phyloP scores from a whole-genome alignment of 2,888 invertebrate species.

The Agrenia bidenticulata region DNA sequence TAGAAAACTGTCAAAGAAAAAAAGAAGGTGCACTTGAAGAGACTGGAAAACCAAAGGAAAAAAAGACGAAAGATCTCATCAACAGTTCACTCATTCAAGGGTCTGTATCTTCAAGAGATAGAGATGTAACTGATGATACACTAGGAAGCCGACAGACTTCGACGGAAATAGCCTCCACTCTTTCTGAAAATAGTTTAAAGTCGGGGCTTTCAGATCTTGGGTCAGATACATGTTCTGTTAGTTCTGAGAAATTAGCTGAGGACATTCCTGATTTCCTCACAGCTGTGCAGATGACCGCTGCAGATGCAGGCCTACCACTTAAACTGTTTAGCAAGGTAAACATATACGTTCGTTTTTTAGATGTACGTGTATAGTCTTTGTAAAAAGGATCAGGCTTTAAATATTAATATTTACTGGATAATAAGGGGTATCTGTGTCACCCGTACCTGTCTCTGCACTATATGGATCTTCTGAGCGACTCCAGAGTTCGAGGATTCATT shows the following conservation, averaged over 20 bases:
- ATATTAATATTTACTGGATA: no score
- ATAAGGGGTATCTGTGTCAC: constrained; percentile 82
- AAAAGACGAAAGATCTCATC: constrained; percentile 35
- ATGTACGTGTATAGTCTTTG: background rate
- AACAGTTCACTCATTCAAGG: constrained; percentile 37
- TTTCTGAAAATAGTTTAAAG: constrained; percentile 21
- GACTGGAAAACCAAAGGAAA: constrained; percentile 18
- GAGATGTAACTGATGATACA: constrained; percentile 16
- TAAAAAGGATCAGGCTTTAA: no score
- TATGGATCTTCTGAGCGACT: constrained; percentile 84
- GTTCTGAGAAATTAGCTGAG: constrained; percentile 37
- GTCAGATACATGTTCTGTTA: constrained; percentile 11
- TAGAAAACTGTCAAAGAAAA: background rate
- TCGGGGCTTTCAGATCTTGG: constrained; percentile 24
- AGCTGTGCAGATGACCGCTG: constrained; percentile 66
- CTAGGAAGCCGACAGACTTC: constrained; percentile 6
- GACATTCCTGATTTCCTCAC: constrained; percentile 50
- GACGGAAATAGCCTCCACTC: background rate
- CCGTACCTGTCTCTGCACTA: constrained; percentile 95
- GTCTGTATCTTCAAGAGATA: constrained; percentile 11
- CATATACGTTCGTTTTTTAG: background rate
- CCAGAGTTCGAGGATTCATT: constrained; percentile 71
- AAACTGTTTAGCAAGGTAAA: constrained; percentile 75
- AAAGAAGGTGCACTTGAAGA: background rate
- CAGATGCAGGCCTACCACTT: constrained; percentile 84